These are phyloP conservation scores for Molorchus minor DNA, from an alignment of 2,888 invertebrate genomes.

Conservation along the genomic window DNA sequence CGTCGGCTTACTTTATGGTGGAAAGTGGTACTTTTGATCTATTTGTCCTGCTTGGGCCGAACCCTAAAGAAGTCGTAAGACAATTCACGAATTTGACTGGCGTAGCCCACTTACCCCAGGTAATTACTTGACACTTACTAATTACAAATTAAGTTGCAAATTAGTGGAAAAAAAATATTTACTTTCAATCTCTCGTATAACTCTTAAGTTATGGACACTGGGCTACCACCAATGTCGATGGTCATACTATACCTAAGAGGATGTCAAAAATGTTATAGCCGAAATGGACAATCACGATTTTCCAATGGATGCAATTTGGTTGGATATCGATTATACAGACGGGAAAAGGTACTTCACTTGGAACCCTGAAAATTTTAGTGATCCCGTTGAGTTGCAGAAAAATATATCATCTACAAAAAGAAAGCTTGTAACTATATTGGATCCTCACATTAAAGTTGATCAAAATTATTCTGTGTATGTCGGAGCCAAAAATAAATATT, in stretches of 20 bases:
- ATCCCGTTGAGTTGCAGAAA: conserved; percentile 77
- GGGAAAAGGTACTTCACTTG: conserved; percentile 94
- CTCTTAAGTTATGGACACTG: conserved; percentile 37
- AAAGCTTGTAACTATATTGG: conserved; percentile 91
- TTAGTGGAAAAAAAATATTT: background rate
- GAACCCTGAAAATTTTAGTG: conserved; percentile 85
- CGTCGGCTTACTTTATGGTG: conserved; percentile 87
- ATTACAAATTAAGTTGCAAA: background rate
- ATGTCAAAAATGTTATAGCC: conserved; percentile 81
- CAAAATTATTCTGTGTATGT: conserved; percentile 85
- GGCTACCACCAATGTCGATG: conserved; percentile 42
- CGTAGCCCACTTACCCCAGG: conserved; percentile 78
- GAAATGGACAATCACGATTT: conserved; percentile 89
- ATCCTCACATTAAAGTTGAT: conserved; percentile 96
- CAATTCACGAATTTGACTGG: conserved; percentile 91
- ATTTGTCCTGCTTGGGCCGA: conserved; percentile 88
- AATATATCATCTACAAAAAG: conserved; percentile 87
- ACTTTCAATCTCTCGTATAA: background rate
- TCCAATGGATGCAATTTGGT: conserved; percentile 94
- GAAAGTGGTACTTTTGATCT: conserved; percentile 94
- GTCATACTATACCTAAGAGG: conserved; percentile 84
- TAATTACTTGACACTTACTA: conserved; percentile 26
- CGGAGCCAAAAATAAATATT: conserved; percentile 70
- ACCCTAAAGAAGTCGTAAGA: conserved; percentile 81
- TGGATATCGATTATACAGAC: conserved; percentile 98